Percentiles rank a stretch among this genome's conserved stretches.
Evolutionary conservation across 2,797 vertebrate genomes (phyloP).

Genomic region (Erethizon dorsatum): DNA sequence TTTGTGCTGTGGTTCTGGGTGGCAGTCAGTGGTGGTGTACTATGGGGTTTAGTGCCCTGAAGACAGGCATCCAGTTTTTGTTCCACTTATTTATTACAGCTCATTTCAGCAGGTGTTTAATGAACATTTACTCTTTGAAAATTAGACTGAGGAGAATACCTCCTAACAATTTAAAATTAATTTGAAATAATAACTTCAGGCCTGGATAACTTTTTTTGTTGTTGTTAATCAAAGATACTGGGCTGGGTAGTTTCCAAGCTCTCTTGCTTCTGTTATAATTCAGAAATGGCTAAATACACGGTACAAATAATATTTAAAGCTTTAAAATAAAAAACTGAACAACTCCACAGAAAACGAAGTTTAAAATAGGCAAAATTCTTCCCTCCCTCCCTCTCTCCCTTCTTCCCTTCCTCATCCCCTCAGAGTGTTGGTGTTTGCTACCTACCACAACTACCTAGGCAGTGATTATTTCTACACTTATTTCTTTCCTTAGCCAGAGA

Average conservation of each 20-base stretch:
- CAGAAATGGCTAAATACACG: constrained; percentile 5
- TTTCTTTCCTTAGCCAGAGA: background rate
- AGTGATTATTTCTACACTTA: background rate
- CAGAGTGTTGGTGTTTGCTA: background rate
- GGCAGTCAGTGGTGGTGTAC: background rate
- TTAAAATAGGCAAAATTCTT: background rate
- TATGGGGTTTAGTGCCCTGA: background rate
- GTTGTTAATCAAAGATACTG: background rate
- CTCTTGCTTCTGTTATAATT: background rate
- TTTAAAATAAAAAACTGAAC: background rate
- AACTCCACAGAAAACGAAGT: background rate
- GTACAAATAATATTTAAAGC: constrained; percentile 2
- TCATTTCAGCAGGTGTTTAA: background rate
- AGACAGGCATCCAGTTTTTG: constrained; percentile 1
- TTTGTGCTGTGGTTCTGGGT: background rate
- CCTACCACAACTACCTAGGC: background rate
- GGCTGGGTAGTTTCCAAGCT: background rate
- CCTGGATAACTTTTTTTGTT: background rate
- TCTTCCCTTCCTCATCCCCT: background rate
- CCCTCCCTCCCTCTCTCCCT: background rate
- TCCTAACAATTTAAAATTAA: background rate
- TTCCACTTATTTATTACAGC: background rate
- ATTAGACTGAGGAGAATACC: background rate
- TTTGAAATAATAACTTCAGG: constrained; percentile 37
- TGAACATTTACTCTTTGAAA: background rate